phyloP scores from a whole-genome alignment of 2,113 vertebrate genomes.

The Danionella cerebrum region DNA sequence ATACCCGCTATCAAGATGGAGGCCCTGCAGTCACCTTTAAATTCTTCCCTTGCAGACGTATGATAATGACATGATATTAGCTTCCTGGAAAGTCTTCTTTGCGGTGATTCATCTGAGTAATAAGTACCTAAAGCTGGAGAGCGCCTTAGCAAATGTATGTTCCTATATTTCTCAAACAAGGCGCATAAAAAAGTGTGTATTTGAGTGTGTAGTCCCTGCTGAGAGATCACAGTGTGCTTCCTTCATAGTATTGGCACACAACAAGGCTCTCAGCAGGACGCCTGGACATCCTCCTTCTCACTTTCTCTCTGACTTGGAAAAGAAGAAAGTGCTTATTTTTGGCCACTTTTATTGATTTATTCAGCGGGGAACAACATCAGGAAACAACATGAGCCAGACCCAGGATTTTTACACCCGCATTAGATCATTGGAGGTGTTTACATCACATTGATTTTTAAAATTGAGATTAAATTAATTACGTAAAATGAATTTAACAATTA shows the following conservation, averaged over 20 bases:
- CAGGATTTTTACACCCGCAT: not conserved
- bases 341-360: not conserved
- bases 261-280: conserved; percentile 6
- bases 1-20: not conserved
- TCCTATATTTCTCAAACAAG: not conserved
- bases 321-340: not conserved
- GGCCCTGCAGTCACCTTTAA: not conserved
- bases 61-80: conserved; percentile 9
- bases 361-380: not conserved
- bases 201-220: not conserved
- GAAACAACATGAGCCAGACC: not conserved
- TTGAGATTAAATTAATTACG: too few relatives aligned
- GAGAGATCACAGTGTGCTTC: conserved; percentile 18
- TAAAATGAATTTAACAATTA: too few relatives aligned
- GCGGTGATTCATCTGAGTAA: conserved; percentile 15
- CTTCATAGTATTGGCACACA: conserved; percentile 13
- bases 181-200: conserved; percentile 7
- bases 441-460: too few relatives aligned
- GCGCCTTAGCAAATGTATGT: not conserved
- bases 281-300: not conserved
- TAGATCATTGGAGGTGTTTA: not conserved
- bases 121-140: conserved; percentile 3
- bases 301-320: conserved; percentile 12
- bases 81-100: not conserved
- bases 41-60: not conserved